phyloP scores from a whole-genome alignment of 2,888 invertebrate species.

The Diarsia dahlii region DNA sequence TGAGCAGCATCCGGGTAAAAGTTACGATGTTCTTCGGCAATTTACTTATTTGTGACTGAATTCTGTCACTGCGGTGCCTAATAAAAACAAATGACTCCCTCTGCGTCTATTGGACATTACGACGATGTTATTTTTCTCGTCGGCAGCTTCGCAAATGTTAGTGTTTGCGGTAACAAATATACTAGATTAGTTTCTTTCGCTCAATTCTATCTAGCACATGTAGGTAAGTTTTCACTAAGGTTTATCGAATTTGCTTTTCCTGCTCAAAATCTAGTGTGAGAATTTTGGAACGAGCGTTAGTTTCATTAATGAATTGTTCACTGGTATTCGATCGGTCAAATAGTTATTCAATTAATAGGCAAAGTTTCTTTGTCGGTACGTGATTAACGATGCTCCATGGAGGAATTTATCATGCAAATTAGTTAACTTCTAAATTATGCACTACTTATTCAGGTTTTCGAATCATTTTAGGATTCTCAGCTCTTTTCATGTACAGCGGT shows the following conservation, averaged over 20 bases:
- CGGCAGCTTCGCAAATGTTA: constrained; percentile 29
- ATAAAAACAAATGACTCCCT: constrained; percentile 66
- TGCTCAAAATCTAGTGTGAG: neutral
- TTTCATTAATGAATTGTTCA: constrained; percentile 17
- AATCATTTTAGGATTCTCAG: neutral
- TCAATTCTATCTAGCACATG: neutral
- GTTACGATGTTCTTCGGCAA: constrained; percentile 38
- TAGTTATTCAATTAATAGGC: constrained; percentile 24
- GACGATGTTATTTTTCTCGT: constrained; percentile 31
- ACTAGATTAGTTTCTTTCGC: constrained; percentile 34
- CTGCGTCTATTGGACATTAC: constrained; percentile 31
- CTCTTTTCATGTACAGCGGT: too few species aligned
- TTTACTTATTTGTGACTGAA: constrained; percentile 46
- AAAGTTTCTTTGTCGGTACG: constrained; percentile 28
- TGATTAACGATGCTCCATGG: constrained; percentile 16
- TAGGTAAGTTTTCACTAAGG: neutral
- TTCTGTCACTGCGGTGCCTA: constrained; percentile 43
- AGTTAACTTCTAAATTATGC: neutral
- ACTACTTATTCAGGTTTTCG: neutral
- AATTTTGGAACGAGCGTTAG: neutral
- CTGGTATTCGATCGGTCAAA: constrained; percentile 24
- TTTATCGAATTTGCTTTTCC: constrained; percentile 11
- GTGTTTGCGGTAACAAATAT: constrained; percentile 39
- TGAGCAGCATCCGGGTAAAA: constrained; percentile 34
- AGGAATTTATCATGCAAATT: constrained; percentile 31